phyloP scores from a whole-genome alignment of 2,888 invertebrate species.

The Muscina levida region DNA sequence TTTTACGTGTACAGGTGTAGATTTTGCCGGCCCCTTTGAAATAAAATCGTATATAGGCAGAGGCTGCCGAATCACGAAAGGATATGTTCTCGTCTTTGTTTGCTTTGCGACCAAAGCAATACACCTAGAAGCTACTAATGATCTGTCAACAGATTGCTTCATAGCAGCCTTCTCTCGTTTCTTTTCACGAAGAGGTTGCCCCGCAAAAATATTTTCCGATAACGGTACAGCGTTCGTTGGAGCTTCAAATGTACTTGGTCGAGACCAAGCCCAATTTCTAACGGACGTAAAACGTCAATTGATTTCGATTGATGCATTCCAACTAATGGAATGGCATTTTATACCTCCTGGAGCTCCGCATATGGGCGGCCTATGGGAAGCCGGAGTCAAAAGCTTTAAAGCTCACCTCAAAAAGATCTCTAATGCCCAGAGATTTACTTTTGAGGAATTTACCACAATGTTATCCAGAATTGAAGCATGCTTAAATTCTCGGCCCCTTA shows the following conservation, averaged over 20 bases:
- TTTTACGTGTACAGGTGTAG: conserved; percentile 52
- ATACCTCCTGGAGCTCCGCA: conserved; percentile 73
- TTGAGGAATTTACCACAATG: conserved; percentile 72
- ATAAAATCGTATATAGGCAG: conserved; percentile 54
- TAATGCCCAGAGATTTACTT: conserved; percentile 68
- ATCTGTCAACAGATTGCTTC: conserved; percentile 67
- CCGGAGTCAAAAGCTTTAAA: conserved; percentile 73
- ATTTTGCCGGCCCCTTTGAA: conserved; percentile 61
- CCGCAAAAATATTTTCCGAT: conserved; percentile 44
- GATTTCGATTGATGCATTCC: no score
- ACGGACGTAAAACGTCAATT: no score
- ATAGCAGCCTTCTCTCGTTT: conserved; percentile 56
- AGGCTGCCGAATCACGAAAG: conserved; percentile 51
- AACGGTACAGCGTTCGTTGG: conserved; percentile 57
- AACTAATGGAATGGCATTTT: conserved; percentile 72
- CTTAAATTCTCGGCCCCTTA: conserved; percentile 72
- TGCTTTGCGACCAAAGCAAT: conserved; percentile 61
- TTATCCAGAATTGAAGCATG: conserved; percentile 72
- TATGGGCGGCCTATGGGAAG: conserved; percentile 75
- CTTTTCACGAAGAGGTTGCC: conserved; percentile 47
- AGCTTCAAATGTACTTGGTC: no score
- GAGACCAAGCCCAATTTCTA: no score
- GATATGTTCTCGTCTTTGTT: conserved; percentile 60
- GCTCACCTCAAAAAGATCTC: conserved; percentile 70
- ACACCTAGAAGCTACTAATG: conserved; percentile 38